These are phyloP conservation scores for Andinoacara biseriatus DNA, from an alignment of 2,113 vertebrate genomes.

Conservation along the genomic window DNA sequence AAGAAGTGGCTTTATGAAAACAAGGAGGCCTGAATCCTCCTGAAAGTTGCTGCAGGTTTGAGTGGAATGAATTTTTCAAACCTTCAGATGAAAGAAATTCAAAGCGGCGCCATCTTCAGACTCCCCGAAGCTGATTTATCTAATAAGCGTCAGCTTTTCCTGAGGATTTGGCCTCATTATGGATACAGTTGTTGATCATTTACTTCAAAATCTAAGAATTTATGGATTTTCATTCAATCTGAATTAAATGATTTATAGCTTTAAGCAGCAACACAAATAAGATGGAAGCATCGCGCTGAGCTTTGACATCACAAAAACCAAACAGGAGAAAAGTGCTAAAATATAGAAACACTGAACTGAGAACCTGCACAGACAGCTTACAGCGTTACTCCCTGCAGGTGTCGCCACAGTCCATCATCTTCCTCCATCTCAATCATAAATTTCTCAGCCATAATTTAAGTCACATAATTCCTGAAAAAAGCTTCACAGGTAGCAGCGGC, in stretches of 20 bases:
- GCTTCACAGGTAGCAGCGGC: too few relatives aligned
- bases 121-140: neutral
- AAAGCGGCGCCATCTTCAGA: neutral
- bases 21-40: neutral
- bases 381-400: too few relatives aligned
- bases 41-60: constrained; percentile 2
- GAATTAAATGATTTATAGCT: neutral
- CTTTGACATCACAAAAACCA: too few relatives aligned
- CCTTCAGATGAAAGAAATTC: neutral
- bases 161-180: neutral
- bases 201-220: neutral
- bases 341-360: too few relatives aligned
- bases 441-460: too few relatives aligned
- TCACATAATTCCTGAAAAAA: too few relatives aligned
- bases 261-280: too few relatives aligned
- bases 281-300: too few relatives aligned
- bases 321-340: too few relatives aligned
- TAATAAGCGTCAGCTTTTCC: neutral
- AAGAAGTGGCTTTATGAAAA: neutral
- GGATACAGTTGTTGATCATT: neutral
- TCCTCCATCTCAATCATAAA: too few relatives aligned
- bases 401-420: too few relatives aligned
- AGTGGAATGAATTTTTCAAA: neutral
- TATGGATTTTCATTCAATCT: neutral
- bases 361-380: too few relatives aligned